phyloP scores from a whole-genome alignment of 2,888 invertebrate genomes.

The Conomelus anceps region DNA sequence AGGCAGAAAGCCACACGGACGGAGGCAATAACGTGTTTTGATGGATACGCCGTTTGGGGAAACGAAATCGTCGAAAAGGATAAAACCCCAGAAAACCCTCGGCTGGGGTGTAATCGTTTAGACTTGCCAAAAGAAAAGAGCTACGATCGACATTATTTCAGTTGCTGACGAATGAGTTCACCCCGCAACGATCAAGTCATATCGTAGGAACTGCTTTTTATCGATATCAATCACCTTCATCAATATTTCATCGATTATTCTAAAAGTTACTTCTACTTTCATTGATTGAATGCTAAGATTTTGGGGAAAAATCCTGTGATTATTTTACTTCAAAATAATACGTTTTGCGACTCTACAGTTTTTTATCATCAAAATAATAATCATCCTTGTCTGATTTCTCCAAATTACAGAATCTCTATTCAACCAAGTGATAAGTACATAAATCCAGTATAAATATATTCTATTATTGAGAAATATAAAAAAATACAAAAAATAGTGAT shows the following conservation, averaged over 20 bases:
- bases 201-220: neutral
- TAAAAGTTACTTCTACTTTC: neutral
- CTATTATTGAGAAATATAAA: no score
- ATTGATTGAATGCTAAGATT: no score
- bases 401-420: no score
- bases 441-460: no score
- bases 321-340: no score
- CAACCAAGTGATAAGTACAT: no score
- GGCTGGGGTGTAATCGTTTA: neutral
- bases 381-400: no score
- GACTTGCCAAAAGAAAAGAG: neutral
- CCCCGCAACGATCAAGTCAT: neutral
- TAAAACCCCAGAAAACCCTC: neutral
- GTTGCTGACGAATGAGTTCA: neutral
- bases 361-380: no score
- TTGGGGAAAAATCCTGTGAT: no score
- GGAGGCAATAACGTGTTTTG: constrained; percentile 11
- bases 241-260: neutral
- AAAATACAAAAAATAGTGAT: no score
- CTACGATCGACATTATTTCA: neutral
- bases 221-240: neutral
- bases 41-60: constrained; percentile 4
- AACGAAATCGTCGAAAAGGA: neutral
- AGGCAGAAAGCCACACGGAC: neutral
- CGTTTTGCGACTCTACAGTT: no score